Base-by-base conservation (phyloP, 1,140 invertebrate species). In the Amphibalanus amphitrite region DNA sequence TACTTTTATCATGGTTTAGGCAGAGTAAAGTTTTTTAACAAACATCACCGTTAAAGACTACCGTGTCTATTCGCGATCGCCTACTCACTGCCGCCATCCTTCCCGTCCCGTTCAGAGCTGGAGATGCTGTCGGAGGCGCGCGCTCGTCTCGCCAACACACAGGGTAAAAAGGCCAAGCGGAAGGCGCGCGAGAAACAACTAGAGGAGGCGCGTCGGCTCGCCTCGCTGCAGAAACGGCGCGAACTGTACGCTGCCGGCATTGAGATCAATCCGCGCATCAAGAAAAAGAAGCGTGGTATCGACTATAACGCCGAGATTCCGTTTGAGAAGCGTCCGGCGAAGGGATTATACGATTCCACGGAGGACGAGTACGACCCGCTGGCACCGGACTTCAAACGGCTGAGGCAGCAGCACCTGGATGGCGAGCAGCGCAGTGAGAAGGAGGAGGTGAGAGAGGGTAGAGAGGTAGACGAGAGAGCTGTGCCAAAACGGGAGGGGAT, bases 41-140 rank as follows among this genome's bases (percentile, higher is more conserved):
- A n/a, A n/a, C n/a, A n/a, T n/a, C n/a, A n/a, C n/a, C n/a, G n/a
- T n/a, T n/a, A n/a, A n/a, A n/a, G n/a, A n/a, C n/a, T n/a, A n/a
- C n/a, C n/a, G n/a, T n/a, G n/a, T n/a, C n/a, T n/a, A n/a, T n/a
- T n/a, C n/a, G n/a, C n/a, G n/a, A n/a, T n/a, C n/a, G n/a, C n/a
- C n/a, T n/a, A n/a, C n/a, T n/a, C n/a, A n/a, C n/a, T n/a, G n/a
- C n/a, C n/a, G n/a, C n/a, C n/a, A n/a, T n/a, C n/a, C n/a, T n/a
- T n/a, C n/a, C n/a, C n/a, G n/a, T n/a, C 38, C 6, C 38, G 4
- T 8, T 23, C 64, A 65, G 93, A 99, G 81, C 80, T 99, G 77
- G 97, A 99, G 82, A 99, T 99, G 97, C 81, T 99, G 65, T 98
- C 95, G 0, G 97, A 99, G 83, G 97, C 97, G 3, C 84, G 97